A percentile compares a stretch with the other conserved stretches of the same genome.
phyloP scores from a whole-genome alignment of 2,888 invertebrate genomes.

The Parnassius orleans region DNA sequence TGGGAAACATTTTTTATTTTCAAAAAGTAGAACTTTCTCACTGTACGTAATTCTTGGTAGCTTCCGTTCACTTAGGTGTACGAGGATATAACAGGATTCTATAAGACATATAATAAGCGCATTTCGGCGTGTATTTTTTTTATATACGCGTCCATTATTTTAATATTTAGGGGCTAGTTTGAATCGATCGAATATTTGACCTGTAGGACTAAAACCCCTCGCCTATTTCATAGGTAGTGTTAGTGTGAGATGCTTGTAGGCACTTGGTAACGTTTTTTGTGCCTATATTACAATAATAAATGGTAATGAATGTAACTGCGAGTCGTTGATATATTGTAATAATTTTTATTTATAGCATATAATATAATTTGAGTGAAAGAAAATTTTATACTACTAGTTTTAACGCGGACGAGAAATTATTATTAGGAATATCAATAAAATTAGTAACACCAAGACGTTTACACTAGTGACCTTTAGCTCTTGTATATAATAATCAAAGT shows the following conservation, averaged over 20 bases:
- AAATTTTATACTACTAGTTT: conserved; percentile 69
- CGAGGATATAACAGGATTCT: background rate
- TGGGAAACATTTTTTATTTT: background rate
- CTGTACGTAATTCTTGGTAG: background rate
- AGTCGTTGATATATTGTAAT: conserved; percentile 43
- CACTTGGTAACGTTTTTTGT: conserved; percentile 69
- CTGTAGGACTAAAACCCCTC: conserved; percentile 73
- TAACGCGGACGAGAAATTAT: conserved; percentile 41
- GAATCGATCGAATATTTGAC: conserved; percentile 34
- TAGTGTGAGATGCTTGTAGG: conserved; percentile 54
- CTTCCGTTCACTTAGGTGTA: conserved; percentile 7
- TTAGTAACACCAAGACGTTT: conserved; percentile 69
- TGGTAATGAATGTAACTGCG: conserved; percentile 44
- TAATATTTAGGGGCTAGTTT: conserved; percentile 18
- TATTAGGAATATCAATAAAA: conserved; percentile 54
- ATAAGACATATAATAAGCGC: conserved; percentile 1
- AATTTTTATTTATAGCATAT: conserved; percentile 50
- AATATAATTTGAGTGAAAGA: conserved; percentile 56
- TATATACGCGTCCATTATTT: conserved; percentile 5
- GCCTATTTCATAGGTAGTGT: conserved; percentile 63
- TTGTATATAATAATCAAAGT: conserved; percentile 49
- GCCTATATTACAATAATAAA: conserved; percentile 65
- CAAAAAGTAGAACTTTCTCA: background rate
- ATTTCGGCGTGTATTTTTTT: conserved; percentile 8
- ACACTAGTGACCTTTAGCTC: conserved; percentile 50